Evolutionary conservation across 1,140 invertebrate species (phyloP), one percentile per base, ranked within the genome.

Genomic region (Brachionus plicatilis): DNA sequence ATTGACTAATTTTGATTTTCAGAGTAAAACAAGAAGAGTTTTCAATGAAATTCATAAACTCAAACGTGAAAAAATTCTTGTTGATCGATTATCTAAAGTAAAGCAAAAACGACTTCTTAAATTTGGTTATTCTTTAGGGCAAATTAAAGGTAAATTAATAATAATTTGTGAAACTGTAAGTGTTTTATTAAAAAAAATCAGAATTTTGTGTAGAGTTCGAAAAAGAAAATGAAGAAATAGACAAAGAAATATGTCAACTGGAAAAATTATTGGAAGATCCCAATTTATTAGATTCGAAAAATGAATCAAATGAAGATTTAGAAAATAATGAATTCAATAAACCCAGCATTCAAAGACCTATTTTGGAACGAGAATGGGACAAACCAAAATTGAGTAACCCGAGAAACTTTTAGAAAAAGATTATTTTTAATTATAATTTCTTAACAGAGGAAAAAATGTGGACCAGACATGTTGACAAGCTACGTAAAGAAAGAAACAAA

Each of bases 321-420:
- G 79, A 82, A 3, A 56, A 37, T 14, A 29, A 41, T 11, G 53
- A 82, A 68, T 45, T 65, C n/a, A 12, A 65, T 20, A 68, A 82
- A 65, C 56, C 53, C 2, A 60, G 20, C 20, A 29, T 82, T 68
- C 56, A 82, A 68, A 45, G 43, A 41, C 17, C 27, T 65, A 24
- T 82, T 24, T 82, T 82, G 20, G 79, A 82, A 33, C 14, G 79
- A 41, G 79, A 82, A 82, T 82, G 79, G 79, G 79, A 82, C n/a
- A 82, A 68, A 82, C 79, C 79, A 24, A 82, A 82, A 82, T 45
- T 82, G 17, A 82, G 79, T 82, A 82, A 43, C 1, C 8, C 3
- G 0, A 2, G 1, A 0, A 8, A 14, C 45, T 45, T 50, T 50
- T 47, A 78, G 14, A 29, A 43, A 29, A 75, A 29, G 24, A 14